These are phyloP conservation scores for Furcula furcula DNA, from an alignment of 2,888 invertebrate species.

Conservation along the genomic window DNA sequence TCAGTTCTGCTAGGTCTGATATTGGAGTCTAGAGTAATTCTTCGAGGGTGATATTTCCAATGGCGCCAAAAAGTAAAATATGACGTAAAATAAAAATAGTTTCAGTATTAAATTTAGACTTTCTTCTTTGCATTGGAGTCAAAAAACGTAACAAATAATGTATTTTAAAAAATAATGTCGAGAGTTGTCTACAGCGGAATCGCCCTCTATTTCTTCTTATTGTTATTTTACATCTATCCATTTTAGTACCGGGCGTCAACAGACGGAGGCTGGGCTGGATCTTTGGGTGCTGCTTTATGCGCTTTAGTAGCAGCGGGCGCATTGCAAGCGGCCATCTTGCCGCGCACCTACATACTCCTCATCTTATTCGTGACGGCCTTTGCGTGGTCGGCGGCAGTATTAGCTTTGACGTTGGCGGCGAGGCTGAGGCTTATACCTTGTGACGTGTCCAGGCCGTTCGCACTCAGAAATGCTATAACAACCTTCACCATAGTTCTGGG, in stretches of 20 bases:
- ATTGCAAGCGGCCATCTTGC: constrained; percentile 89
- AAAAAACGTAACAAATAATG: too few species aligned
- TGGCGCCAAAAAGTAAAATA: too few species aligned
- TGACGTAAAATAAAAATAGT: too few species aligned
- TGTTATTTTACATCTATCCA: too few species aligned
- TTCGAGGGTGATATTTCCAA: too few species aligned
- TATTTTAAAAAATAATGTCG: too few species aligned
- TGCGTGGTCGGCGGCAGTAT: constrained; percentile 93
- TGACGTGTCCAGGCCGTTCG: constrained; percentile 92
- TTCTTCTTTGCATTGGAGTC: too few species aligned
- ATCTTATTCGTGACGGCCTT: constrained; percentile 94
- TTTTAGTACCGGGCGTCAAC: constrained; percentile 91
- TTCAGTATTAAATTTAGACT: too few species aligned
- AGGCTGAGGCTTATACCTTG: constrained; percentile 91
- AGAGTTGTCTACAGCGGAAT: too few species aligned
- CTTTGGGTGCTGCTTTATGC: constrained; percentile 88
- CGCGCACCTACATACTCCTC: constrained; percentile 91
- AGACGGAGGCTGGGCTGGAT: constrained; percentile 93
- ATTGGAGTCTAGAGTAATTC: too few species aligned
- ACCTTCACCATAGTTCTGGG: constrained; percentile 93
- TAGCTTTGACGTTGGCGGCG: constrained; percentile 92
- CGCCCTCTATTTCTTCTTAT: too few species aligned
- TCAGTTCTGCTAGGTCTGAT: too few species aligned
- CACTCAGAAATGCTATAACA: constrained; percentile 91
- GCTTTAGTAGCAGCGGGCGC: constrained; percentile 89